Evolutionary conservation across 92 coral and sea anemone genomes (phyloP).

Genomic region (Hydrozoanthus gracilis): DNA sequence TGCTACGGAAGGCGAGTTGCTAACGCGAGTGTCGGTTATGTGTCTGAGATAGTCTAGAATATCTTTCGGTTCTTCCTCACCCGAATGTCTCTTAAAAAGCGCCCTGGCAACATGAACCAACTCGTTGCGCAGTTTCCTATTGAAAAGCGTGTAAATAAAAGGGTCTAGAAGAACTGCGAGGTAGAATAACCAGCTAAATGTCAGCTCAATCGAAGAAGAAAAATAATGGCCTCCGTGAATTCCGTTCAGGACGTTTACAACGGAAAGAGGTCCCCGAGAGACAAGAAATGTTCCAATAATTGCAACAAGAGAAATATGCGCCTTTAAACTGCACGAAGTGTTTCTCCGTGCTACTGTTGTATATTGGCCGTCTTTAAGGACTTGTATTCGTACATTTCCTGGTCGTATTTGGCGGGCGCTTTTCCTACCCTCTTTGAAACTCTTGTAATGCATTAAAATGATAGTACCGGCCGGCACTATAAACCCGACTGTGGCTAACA

Average conservation of each 20-base stretch:
- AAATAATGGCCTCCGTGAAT: slow-evolving; percentile 61
- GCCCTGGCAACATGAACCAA: slow-evolving; percentile 47
- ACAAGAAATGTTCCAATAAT: slow-evolving; percentile 77
- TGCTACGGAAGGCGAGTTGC: slow-evolving; percentile 24
- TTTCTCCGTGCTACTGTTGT: slow-evolving; percentile 70
- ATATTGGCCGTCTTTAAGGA: slow-evolving; percentile 75
- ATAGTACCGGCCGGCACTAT: slow-evolving; percentile 62
- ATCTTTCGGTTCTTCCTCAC: slow-evolving; percentile 84
- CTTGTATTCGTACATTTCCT: slow-evolving; percentile 76
- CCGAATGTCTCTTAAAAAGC: slow-evolving; percentile 20
- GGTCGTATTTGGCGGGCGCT: slow-evolving; percentile 89
- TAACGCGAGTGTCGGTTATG: slow-evolving; percentile 59
- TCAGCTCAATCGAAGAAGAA: slow-evolving; percentile 56
- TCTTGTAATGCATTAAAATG: slow-evolving; percentile 77
- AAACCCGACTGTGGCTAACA: slow-evolving; percentile 70
- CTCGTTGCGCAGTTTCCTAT: slow-evolving; percentile 82
- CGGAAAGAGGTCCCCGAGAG: slow-evolving; percentile 68
- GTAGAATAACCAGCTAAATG: slow-evolving; percentile 61
- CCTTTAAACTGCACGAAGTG: slow-evolving; percentile 55
- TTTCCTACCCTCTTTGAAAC: slow-evolving; percentile 75
- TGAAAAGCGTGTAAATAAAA: slow-evolving; percentile 70
- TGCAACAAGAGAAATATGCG: slow-evolving; percentile 57
- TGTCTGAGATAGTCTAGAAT: slow-evolving; percentile 79
- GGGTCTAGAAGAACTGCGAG: slow-evolving; percentile 63
- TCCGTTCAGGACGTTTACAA: slow-evolving; percentile 63